Evolutionary conservation across 2,888 invertebrate species (phyloP), one percentile per base, ranked within the genome.

Genomic region (Stenoptilia bipunctidactyla): DNA sequence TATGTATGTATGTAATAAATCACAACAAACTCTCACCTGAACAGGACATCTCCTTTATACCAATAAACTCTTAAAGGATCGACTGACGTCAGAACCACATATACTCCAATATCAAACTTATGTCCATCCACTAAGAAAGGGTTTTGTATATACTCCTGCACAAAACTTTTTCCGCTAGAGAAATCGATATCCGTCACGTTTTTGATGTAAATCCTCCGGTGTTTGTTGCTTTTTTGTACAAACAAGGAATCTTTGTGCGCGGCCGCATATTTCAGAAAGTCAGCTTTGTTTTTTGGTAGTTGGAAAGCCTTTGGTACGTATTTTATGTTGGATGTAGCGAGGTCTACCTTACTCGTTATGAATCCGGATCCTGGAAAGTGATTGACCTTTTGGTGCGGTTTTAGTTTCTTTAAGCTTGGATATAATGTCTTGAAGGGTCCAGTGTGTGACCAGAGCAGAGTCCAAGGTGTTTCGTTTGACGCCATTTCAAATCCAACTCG

Each of bases 51-150:
- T 2, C 92, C 94, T 61, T 92, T 92, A 61, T 95, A 94, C 56
- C 92, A 90, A 63, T 98, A 98, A 1, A 92, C 89, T 49, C 97
- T 85, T 14, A 98, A 73, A 1, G 98, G 98, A 70, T 95, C 88
- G 1, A 98, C 86, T 0, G 96, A 97, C 0, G 97, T 97, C 13
- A 98, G 77, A 1, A 92, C 90, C 0, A 94, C 93, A 64, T 98
- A 98, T 42, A 98, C 89, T 6, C 98, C 98, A 66, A 98, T 93
- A 74, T 98, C 98, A 73, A 98, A 98, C 80, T 97, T 97, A 68
- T 94, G 89, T 1, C 95, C 96, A 66, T 96, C 96, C 2, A 98
- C 91, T 13, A 98, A 82, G 52, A 93, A 89, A 2, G 98, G 98
- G 47, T 90, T 92, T 50, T 91, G 90, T 14, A 98, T 86, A 67